Base-by-base conservation (phyloP, 2,888 invertebrate species). In the Fissipunctia ypsillon region DNA sequence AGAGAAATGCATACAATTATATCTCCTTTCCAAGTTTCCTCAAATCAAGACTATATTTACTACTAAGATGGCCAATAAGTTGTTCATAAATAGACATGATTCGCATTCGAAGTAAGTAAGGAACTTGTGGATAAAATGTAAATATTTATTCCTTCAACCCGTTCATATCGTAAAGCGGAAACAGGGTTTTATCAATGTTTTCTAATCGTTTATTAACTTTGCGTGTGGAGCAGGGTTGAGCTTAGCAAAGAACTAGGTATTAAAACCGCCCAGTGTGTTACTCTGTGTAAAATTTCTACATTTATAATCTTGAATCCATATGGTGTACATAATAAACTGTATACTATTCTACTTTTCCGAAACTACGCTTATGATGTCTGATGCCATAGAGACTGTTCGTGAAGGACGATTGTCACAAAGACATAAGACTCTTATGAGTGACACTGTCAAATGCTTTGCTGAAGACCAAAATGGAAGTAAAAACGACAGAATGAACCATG, bases 161-260 rank as follows among this genome's bases (percentile, higher is more conserved):
- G 76, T 73, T 84, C 75, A 76, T 84, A 78, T 76, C 73, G 57
- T 82, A 69, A 75, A 76, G 75, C 80, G 68, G 84, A 77, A 73
- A 78, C 74, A 54, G 52, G 79, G 41, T 84, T 85, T 78, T 82
- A 82, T 85, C 78, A 76, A 80, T 75, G 76, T 80, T 82, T 83
- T 76, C 74, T 85, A 85, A 79, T 83, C 79, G 77, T 76, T 83
- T 79, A 81, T 81, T 78, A 83, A 83, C 50, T 76, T 78, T 59
- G 59, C 67, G 22, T 59, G 41, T 60, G 52, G 65, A 60, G 65
- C 41, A 82, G 67, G 80, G 76, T 50, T 82, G 76, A 56, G 28
- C 10, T 10, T 41, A 6, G 1, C 6, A 16, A 56, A 45, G 16
- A 9, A 10, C 16, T 10, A 1, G 6, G 16, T 60, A 10, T 35